A percentile compares a stretch with the other conserved stretches of the same genome.
phyloP scores from a whole-genome alignment of 2,888 invertebrate species.

The Geotrupes spiniger region DNA sequence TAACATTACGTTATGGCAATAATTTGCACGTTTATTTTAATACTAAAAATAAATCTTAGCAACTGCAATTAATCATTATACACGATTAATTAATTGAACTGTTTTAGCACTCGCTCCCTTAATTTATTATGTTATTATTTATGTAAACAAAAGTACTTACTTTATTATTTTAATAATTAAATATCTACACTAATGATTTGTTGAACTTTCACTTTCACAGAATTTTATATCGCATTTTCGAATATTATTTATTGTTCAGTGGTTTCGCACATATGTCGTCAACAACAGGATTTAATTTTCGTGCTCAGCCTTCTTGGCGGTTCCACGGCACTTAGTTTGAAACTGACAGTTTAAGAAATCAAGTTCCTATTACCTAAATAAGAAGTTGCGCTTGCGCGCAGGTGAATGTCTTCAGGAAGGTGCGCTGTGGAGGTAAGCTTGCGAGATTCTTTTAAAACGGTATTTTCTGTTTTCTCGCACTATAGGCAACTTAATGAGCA shows the following conservation, averaged over 20 bases:
- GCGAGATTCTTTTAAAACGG: background rate
- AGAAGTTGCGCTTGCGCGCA: constrained; percentile 30
- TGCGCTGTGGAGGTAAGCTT: constrained; percentile 9
- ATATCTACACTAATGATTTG: constrained; percentile 17
- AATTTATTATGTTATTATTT: background rate
- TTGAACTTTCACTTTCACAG: constrained; percentile 24
- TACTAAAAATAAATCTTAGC: no score
- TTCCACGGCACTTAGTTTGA: constrained; percentile 35
- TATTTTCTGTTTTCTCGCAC: no score
- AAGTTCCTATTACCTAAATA: constrained; percentile 35
- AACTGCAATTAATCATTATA: no score
- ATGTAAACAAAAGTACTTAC: constrained; percentile 8
- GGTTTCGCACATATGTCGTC: constrained; percentile 14
- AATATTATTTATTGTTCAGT: constrained; percentile 14
- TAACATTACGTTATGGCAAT: no score
- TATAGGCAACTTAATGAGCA: no score
- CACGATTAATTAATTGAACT: no score
- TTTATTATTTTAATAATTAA: constrained; percentile 4
- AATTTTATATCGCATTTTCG: constrained; percentile 29
- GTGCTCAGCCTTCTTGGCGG: constrained; percentile 11
- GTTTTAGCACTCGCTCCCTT: no score
- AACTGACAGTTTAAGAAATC: constrained; percentile 40
- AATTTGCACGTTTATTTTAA: no score
- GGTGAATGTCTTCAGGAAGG: constrained; percentile 31
- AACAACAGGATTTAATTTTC: constrained; percentile 2